Evolutionary conservation across 2,888 invertebrate species (phyloP).

Genomic region (Trypoxylon attenuatum): DNA sequence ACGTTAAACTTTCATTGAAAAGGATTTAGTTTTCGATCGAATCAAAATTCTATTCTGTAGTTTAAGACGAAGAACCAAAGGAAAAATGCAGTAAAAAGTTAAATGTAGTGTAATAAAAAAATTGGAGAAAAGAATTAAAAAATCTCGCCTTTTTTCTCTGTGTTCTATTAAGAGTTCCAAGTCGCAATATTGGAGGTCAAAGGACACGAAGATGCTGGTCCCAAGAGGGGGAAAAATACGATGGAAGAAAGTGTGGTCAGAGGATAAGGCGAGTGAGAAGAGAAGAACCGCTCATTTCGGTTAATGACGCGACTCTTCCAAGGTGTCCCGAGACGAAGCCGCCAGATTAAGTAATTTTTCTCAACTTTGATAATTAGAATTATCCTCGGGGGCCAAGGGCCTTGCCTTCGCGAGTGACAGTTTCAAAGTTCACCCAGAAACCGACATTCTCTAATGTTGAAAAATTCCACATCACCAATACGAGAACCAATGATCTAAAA

Average conservation of each 20-base stretch:
- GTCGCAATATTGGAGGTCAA: conserved; percentile 39
- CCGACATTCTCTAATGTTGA: conserved; percentile 7
- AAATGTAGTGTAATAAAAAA: too few relatives aligned
- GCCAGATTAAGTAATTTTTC: conserved; percentile 61
- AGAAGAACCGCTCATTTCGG: conserved; percentile 54
- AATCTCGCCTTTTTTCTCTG: background rate
- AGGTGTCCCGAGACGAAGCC: conserved; percentile 30
- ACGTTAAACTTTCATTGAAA: too few relatives aligned
- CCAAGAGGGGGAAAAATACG: conserved; percentile 13
- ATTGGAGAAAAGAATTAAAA: conserved; percentile 25
- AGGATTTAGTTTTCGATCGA: too few relatives aligned
- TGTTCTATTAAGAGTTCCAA: too few relatives aligned
- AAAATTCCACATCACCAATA: conserved; percentile 14
- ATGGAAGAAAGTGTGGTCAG: conserved; percentile 22
- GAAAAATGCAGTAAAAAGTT: too few relatives aligned
- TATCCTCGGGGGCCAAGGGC: conserved; percentile 11
- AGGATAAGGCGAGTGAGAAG: conserved; percentile 24
- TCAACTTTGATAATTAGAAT: conserved; percentile 51
- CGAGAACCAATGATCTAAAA: too few relatives aligned
- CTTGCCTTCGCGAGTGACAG: conserved; percentile 3
- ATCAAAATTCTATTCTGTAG: too few relatives aligned
- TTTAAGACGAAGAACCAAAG: too few relatives aligned
- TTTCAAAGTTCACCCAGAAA: conserved; percentile 1
- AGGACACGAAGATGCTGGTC: conserved; percentile 16
- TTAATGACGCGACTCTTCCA: conserved; percentile 55